phyloP scores from a whole-genome alignment of 2,113 vertebrate genomes.

The Pygoscelis antarcticus region DNA sequence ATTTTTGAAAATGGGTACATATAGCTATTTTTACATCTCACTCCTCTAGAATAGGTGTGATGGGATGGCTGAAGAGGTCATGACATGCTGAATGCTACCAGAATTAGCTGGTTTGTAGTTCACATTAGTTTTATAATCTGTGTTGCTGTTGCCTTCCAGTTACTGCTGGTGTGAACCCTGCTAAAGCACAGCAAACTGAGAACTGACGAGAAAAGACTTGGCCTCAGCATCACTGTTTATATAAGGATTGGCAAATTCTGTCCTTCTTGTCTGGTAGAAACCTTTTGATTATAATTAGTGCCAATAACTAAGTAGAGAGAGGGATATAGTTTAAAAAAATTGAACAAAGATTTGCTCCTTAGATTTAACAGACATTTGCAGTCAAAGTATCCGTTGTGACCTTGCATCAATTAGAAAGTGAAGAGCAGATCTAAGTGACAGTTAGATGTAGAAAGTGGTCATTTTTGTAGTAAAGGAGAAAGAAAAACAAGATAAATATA shows the following conservation, averaged over 20 bases:
- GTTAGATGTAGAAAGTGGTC: neutral
- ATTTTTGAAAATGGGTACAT: neutral
- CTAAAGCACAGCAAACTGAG: conserved; percentile 8
- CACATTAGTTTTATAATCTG: conserved; percentile 12
- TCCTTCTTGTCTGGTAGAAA: neutral
- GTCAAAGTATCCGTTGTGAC: neutral
- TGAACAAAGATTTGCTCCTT: neutral
- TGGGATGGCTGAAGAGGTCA: neutral
- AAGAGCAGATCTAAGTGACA: neutral
- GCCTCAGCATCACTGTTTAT: neutral
- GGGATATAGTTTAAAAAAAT: neutral
- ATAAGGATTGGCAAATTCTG: neutral
- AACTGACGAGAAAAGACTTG: neutral
- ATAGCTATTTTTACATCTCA: neutral
- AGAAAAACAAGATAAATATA: neutral
- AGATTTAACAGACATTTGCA: neutral
- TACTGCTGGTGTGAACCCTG: neutral
- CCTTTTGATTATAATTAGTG: neutral
- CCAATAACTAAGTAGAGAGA: neutral
- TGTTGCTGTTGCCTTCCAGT: conserved; percentile 1
- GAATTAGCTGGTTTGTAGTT: conserved; percentile 1
- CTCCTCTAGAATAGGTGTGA: neutral
- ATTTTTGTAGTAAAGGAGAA: neutral
- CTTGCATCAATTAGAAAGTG: neutral
- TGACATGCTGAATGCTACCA: neutral